Evolutionary conservation across 64 coral and sea anemone genomes (phyloP), one percentile per base, ranked within the genome.

Genomic region (Acropora yongei): DNA sequence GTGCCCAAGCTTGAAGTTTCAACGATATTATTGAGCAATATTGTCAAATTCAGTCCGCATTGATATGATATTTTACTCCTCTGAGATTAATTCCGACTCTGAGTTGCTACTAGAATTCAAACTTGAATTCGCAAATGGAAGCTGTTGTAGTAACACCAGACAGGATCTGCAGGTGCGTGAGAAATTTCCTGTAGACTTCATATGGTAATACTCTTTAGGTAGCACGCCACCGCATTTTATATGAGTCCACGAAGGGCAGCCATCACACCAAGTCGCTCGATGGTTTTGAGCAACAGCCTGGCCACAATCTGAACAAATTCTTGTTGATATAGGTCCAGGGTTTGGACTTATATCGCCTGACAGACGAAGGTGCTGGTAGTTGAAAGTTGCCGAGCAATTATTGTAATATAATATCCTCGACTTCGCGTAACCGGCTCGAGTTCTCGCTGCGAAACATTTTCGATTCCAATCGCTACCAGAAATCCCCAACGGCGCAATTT

Each of bases 131-230:
- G 39, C 47, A 81, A 49, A 82, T 66, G 67, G 77, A 91, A 91
- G 57, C 44, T 80, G 89, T 80, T 89, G 87, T 61, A 61, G 47
- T 76, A 78, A 76, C 50, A 76, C 49, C 47, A 89, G 55, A 63
- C 87, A 89, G 47, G 72, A 89, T 51, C 87, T 78, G 78, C 89
- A 91, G 67, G 89, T 91, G 49, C 67, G 63, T 68, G 89, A 91
- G 65, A 81, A 68, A 74, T 83, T 91, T 91, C 89, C 89, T 81
- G 77, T 7, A 81, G 53, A 49, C n/a, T 91, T 68, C 45, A 91
- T 68, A n/a, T 91, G 77, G n/a, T 41, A 45, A 91, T 71, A 91
- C 63, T 82, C 63, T 76, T 91, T 91, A 83, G 89, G 57, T 75
- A 72, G 78, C 55, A 91, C 63, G 66, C 53, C 77, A 49, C 89